Evolutionary conservation across 1,140 invertebrate genomes (phyloP).

Genomic region (Eulimnadia texana): DNA sequence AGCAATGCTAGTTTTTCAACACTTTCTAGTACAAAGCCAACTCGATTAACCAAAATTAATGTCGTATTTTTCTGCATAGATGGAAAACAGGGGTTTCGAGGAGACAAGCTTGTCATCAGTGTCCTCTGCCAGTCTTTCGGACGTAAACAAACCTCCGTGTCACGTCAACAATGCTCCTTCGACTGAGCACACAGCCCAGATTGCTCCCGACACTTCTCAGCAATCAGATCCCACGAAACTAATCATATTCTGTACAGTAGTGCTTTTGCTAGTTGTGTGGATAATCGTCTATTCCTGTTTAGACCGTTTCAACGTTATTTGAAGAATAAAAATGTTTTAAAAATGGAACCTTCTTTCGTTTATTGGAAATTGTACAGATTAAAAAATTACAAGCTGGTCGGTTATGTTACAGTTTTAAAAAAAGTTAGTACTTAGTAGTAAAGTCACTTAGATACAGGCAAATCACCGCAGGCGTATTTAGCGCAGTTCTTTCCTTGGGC

Average conservation of each 20-base stretch:
- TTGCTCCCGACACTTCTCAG: neutral
- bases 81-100: neutral
- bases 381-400: neutral
- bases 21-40: too few species aligned
- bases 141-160: neutral
- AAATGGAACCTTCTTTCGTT: neutral
- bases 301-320: neutral
- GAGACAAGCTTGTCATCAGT: neutral
- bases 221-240: neutral
- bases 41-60: too few species aligned
- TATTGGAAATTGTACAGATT: neutral
- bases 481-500: neutral
- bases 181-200: neutral
- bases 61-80: neutral
- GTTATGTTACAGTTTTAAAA: neutral
- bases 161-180: neutral
- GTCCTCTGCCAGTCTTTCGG: neutral
- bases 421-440: neutral
- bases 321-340: neutral
- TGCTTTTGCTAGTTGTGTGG: neutral
- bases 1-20: neutral
- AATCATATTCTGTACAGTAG: neutral
- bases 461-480: neutral
- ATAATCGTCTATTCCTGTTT: neutral
- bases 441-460: neutral